phyloP scores from a whole-genome alignment of 2,113 vertebrate species.

The Festucalex cinctus region DNA sequence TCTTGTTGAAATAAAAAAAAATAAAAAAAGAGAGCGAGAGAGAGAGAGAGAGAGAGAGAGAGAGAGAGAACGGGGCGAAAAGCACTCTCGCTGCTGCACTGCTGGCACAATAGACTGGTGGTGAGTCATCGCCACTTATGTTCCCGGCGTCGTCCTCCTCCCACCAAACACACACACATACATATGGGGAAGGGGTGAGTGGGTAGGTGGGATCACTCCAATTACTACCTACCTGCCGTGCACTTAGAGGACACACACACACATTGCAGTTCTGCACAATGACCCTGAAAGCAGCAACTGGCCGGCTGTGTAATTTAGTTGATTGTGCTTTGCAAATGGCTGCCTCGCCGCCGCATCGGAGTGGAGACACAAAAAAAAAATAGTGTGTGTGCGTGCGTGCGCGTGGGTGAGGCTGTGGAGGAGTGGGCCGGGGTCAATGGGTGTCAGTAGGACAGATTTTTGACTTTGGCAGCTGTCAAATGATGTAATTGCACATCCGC shows the following conservation, averaged over 20 bases:
- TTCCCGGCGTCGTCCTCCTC: constrained; percentile 61
- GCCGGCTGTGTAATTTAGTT: constrained; percentile 25
- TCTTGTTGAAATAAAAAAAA: constrained; percentile 50
- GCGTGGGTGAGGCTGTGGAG: neutral
- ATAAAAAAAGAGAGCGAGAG: constrained; percentile 20
- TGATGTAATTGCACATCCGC: neutral
- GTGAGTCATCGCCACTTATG: constrained; percentile 74
- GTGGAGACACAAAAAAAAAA: neutral
- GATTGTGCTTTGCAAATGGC: constrained; percentile 24
- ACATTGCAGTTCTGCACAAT: constrained; percentile 29
- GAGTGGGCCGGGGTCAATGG: neutral
- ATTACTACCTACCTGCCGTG: constrained; percentile 59
- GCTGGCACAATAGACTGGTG: constrained; percentile 71
- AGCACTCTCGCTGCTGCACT: constrained; percentile 70
- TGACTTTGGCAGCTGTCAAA: neutral
- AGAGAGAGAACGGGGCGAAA: constrained; percentile 62
- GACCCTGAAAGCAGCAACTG: constrained; percentile 37
- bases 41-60: constrained; percentile 37
- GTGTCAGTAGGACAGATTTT: neutral
- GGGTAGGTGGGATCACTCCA: constrained; percentile 40
- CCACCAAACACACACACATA: constrained; percentile 53
- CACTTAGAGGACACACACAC: constrained; percentile 46
- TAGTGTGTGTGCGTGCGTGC: neutral
- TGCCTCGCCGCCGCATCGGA: neutral
- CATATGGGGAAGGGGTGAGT: constrained; percentile 5